Base-by-base conservation (phyloP, 2,113 vertebrate genomes). In the Gymnorhina tibicen region DNA sequence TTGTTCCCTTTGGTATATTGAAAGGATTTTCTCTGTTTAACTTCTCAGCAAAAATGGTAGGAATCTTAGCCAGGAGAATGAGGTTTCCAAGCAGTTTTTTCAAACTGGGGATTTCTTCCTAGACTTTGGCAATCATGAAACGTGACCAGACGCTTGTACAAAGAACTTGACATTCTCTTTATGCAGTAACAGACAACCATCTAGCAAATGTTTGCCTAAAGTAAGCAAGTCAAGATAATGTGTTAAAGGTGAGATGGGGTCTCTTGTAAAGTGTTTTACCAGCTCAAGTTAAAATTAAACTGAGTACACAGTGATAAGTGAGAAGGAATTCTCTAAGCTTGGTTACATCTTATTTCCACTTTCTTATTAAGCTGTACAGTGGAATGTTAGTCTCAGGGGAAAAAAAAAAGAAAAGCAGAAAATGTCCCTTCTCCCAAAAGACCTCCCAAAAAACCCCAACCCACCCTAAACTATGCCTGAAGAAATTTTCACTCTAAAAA, bases 171-270 rank as follows among this genome's bases (percentile, higher is more conserved):
- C 56, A 10, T 72, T 75, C 62, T 91, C 37, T 95, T 93, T 87
- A 30, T 39, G 26, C n/a, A 32, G 21, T 72, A 47, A 87, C 79
- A 83, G 72, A 76, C 50, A 58, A 33, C 69, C 85, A 60, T 68
- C 37, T 83, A 66, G 73, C 66, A 88, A 94, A 93, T 97, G 84
- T 97, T 97, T 97, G 94, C 69, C 82, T 73, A 21, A 75, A 89
- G 90, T 80, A 94, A 96, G 75, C 95, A 94, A 91, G 84, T 82
- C 75, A 68, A 82, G 90, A 70, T 82, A 87, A 95, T 47, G 49
- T 91, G 68, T 58, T 91, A 70, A 83, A 91, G 95, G 93, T 91
- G 87, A 95, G 64, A 89, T 47, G 44, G 37, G 81, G n/a, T 84
- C 47, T 89, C 78, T 94, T 79, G 73, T 74, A 81, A 85, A 91